A percentile compares a stretch with the other conserved stretches of the same genome.
phyloP scores from a whole-genome alignment of 2,113 vertebrate genomes.

The Silurus meridionalis region DNA sequence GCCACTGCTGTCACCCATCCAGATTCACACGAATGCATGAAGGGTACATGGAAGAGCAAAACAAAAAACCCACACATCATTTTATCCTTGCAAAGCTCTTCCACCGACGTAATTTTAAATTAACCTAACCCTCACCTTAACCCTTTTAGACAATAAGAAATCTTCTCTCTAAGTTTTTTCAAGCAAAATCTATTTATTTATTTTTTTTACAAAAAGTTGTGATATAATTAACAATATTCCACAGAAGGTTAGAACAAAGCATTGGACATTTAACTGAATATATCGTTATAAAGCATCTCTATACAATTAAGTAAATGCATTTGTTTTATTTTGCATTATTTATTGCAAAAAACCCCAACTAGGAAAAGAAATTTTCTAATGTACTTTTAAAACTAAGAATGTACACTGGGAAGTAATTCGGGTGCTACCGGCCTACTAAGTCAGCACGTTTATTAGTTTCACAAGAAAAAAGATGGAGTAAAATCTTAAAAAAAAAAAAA shows the following conservation, averaged over 20 bases:
- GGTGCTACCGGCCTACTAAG: not conserved
- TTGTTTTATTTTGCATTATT: not conserved
- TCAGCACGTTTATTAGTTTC: not conserved
- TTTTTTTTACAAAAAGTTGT: not conserved
- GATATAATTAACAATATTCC: not conserved
- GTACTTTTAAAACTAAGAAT: not conserved
- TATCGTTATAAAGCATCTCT: not conserved
- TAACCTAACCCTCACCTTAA: not conserved
- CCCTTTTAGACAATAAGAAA: not conserved
- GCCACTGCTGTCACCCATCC: slow-evolving; percentile 45
- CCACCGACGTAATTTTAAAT: not conserved
- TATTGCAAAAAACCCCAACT: not conserved
- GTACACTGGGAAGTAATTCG: not conserved
- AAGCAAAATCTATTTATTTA: not conserved
- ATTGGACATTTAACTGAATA: not conserved
- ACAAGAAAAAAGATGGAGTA: not conserved
- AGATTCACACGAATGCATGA: slow-evolving; percentile 30
- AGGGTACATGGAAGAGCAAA: slow-evolving; percentile 8
- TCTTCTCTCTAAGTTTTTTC: not conserved
- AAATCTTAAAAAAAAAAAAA: not conserved
- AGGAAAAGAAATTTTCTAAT: not conserved
- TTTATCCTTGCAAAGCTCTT: not conserved
- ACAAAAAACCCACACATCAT: not conserved
- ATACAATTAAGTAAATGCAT: not conserved
- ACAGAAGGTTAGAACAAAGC: not conserved